Percentiles rank a stretch among this genome's conserved stretches.
These are phyloP conservation scores for Condylura cristata DNA, from an alignment of 2,113 vertebrate species.

Conservation along the genomic window DNA sequence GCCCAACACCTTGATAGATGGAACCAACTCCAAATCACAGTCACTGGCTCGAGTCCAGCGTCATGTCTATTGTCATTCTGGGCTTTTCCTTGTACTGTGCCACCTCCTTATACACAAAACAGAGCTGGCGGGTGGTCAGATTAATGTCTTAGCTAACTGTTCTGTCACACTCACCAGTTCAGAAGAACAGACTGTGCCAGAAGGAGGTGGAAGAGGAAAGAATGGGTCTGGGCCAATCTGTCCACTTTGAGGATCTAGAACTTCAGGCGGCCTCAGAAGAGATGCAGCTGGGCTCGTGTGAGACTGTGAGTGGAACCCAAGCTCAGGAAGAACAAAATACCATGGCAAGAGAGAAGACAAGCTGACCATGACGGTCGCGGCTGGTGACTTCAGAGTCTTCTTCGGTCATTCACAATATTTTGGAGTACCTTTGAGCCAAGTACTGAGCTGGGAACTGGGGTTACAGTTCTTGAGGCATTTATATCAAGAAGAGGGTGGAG, in stretches of 20 bases:
- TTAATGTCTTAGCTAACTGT: not conserved
- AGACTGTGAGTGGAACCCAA: not conserved
- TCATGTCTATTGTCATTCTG: not conserved
- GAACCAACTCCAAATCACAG: not conserved
- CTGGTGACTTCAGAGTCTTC: not conserved
- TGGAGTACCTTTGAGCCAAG: not conserved
- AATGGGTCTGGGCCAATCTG: not conserved
- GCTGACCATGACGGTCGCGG: not conserved
- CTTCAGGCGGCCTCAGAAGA: not conserved
- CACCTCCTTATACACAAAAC: not conserved
- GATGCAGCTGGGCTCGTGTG: not conserved
- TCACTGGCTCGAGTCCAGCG: constrained; percentile 10
- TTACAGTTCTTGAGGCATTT: not conserved
- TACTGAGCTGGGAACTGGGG: not conserved
- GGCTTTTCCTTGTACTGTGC: not conserved
- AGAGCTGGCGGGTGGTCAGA: not conserved
- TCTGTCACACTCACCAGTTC: not conserved
- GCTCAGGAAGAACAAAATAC: not conserved
- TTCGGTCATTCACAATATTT: not conserved
- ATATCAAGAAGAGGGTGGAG: not conserved
- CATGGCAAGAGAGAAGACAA: not conserved
- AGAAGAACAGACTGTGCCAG: not conserved
- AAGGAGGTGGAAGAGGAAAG: not conserved
- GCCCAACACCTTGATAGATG: not conserved
- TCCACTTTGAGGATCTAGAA: not conserved